phyloP scores from a whole-genome alignment of 2,797 vertebrate species.

The Anguilla megastoma region DNA sequence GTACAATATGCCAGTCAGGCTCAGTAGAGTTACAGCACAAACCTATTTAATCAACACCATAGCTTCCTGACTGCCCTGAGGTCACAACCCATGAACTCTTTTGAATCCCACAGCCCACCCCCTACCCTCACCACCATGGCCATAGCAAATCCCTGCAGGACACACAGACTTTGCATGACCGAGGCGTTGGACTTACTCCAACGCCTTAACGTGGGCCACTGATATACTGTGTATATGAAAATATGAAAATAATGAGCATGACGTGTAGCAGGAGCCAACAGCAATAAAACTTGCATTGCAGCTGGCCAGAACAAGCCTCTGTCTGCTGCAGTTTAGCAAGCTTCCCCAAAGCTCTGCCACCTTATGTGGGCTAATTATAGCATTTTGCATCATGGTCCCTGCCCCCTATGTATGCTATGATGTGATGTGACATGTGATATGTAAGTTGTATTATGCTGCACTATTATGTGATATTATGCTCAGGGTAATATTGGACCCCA shows the following conservation, averaged over 20 bases:
- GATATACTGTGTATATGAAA: constrained; percentile 67
- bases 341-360: not conserved
- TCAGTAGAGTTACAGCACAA: constrained; percentile 13
- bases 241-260: constrained; percentile 66
- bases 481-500: not conserved
- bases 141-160: not conserved
- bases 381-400: not conserved
- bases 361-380: not conserved
- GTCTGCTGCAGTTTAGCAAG: not conserved
- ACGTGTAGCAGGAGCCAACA: constrained; percentile 63
- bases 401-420: not conserved
- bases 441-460: not conserved
- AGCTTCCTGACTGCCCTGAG: not conserved
- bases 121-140: not conserved
- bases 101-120: not conserved
- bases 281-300: constrained; percentile 67
- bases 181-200: constrained; percentile 40
- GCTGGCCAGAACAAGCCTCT: constrained; percentile 52
- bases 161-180: constrained; percentile 28
- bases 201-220: constrained; percentile 56
- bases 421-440: not conserved
- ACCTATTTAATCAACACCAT: constrained; percentile 30
- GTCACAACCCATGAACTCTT: constrained; percentile 5
- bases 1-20: constrained; percentile 10
- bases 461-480: not conserved